phyloP scores from a whole-genome alignment of 2,797 vertebrate species.

The Eospalax fontanierii region DNA sequence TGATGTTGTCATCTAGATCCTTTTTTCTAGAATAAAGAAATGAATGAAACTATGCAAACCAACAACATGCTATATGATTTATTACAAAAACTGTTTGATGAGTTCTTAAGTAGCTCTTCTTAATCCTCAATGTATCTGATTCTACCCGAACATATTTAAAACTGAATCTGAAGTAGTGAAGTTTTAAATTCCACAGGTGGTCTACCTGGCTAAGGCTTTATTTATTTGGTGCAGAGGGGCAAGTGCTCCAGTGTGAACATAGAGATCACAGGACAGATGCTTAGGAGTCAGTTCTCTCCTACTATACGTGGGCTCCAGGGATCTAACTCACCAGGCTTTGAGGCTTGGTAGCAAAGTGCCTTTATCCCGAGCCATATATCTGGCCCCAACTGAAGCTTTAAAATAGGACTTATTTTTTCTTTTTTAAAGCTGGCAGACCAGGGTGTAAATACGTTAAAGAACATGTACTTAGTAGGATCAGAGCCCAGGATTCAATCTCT shows the following conservation, averaged over 20 bases:
- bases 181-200: neutral
- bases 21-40: slow-evolving; percentile 31
- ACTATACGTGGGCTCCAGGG: too few relatives aligned
- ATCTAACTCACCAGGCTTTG: too few relatives aligned
- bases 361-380: neutral
- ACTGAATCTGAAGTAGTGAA: neutral
- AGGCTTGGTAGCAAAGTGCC: neutral
- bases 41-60: neutral
- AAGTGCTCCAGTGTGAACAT: neutral
- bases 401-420: neutral
- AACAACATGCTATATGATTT: neutral
- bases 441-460: neutral
- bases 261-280: too few relatives aligned
- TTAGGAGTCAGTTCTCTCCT: too few relatives aligned
- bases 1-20: neutral
- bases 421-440: neutral
- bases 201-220: neutral
- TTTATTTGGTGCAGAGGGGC: neutral
- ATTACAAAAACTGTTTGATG: neutral
- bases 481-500: neutral
- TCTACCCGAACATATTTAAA: neutral
- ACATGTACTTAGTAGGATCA: neutral
- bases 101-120: neutral
- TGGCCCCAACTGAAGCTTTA: neutral
- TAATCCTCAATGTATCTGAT: neutral